Base-by-base conservation (phyloP, 2,797 vertebrate species). In the Poeciliopsis turneri region DNA sequence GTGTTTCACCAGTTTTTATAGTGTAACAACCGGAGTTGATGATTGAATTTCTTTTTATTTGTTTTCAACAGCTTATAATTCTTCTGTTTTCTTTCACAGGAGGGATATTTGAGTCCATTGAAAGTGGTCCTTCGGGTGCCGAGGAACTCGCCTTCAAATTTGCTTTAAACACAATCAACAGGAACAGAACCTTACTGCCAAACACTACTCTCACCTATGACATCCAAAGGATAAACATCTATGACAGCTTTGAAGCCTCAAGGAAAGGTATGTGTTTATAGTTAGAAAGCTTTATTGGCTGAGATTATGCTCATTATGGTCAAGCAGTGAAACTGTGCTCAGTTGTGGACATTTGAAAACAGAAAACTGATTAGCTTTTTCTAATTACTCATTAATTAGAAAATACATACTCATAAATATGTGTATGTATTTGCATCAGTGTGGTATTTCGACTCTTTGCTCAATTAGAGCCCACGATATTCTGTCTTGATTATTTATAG, bases 141-240 rank as follows among this genome's bases (percentile, higher is more conserved):
- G 98, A 99, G 92, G 98, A 99, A 89, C 93, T 99, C 90, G 98
- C 98, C 87, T 99, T 99, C 95, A 97, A 99, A 95, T 99, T 99
- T 96, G 98, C 98, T 95, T 97, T 99, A 95, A 99, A 99, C 91
- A 99, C 98, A 94, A 99, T 99, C 96, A 99, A 99, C 97, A 97
- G 98, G 94, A 99, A 99, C 93, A 97, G 98, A 95, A 99, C 98
- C 72, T 95, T 99, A 93, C 95, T 99, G 95, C 98, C 98, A 92
- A 99, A 99, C 93, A 99, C 98, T 74, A 99, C 98, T 4, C 95
- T 99, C 83, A 99, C 98, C 30, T 99, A 99, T 0, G 98, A 99
- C 85, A 99, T 99, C 83, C 98, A 99, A 93, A 98, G 98, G 96
- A 99, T 99, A 95, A 99, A 99, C 92, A 98, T 99, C 90, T 99